These are phyloP conservation scores for Melipona quadrifasciata DNA, from an alignment of 1,140 invertebrate genomes.

Conservation along the genomic window DNA sequence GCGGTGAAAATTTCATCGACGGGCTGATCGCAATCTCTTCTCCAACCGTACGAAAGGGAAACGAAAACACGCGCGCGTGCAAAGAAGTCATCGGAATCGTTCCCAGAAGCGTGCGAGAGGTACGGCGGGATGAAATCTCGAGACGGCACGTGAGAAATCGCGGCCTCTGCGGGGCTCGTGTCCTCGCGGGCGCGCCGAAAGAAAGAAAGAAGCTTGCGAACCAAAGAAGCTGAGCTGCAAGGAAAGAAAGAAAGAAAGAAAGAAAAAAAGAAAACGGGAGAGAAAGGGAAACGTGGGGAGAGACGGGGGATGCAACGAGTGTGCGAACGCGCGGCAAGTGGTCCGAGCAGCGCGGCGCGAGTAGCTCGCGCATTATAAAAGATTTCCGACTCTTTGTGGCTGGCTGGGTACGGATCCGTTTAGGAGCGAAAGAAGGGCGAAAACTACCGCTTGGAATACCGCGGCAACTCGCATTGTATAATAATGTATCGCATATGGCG, in stretches of 20 bases:
- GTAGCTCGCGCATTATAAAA: conserved; percentile 69
- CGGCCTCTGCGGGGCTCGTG: conserved; percentile 18
- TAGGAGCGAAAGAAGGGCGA: conserved; percentile 11
- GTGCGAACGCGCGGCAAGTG: conserved; percentile 80
- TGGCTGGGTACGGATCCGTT: conserved; percentile 52
- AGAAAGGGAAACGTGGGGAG: conserved; percentile 22
- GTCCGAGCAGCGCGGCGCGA: conserved; percentile 63
- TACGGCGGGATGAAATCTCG: neutral
- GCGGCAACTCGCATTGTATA: conserved; percentile 73
- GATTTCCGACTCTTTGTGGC: conserved; percentile 79
- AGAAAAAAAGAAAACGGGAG: conserved; percentile 21
- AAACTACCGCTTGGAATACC: conserved; percentile 70
- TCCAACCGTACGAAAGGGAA: too few species aligned
- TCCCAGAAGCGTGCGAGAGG: neutral
- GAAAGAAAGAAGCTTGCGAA: neutral
- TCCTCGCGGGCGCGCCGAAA: conserved; percentile 39
- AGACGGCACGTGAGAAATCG: conserved; percentile 51
- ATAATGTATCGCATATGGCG: conserved; percentile 81
- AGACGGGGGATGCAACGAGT: conserved; percentile 60
- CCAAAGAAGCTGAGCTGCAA: conserved; percentile 9
- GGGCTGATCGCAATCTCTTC: too few species aligned
- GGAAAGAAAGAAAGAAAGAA: conserved; percentile 24
- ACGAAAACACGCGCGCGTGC: neutral
- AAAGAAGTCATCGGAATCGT: neutral
- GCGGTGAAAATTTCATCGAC: too few species aligned